phyloP scores from a whole-genome alignment of 2,888 invertebrate species.

The Cylindroiulus punctatus region DNA sequence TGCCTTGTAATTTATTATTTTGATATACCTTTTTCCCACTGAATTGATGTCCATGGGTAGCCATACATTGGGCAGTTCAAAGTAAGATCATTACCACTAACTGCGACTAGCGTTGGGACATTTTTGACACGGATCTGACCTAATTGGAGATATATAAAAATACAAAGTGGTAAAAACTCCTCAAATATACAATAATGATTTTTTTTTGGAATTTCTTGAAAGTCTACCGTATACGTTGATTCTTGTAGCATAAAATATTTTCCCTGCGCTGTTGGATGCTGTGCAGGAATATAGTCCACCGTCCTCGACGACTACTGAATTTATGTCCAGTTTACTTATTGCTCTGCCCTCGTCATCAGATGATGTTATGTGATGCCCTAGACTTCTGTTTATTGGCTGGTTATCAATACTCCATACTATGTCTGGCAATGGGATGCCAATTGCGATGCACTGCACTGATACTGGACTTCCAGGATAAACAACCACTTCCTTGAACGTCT shows the following conservation, averaged over 20 bases:
- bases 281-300: slow-evolving; percentile 60
- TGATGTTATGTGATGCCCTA: not conserved
- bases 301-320: slow-evolving; percentile 57
- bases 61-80: slow-evolving; percentile 51
- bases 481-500: slow-evolving; percentile 48
- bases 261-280: slow-evolving; percentile 60
- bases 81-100: not conserved
- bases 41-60: not conserved
- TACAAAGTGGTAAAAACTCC: not conserved
- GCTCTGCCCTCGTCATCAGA: slow-evolving; percentile 9
- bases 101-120: not conserved
- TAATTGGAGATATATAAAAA: not conserved
- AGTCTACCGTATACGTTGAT: slow-evolving; percentile 61
- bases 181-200: too few species aligned
- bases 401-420: slow-evolving; percentile 54
- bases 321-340: slow-evolving; percentile 45
- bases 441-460: slow-evolving; percentile 45
- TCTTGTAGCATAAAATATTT: slow-evolving; percentile 57
- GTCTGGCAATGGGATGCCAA: slow-evolving; percentile 52
- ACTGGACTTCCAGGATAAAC: slow-evolving; percentile 47
- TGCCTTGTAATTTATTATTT: not conserved
- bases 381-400: not conserved
- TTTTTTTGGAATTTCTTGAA: not conserved
- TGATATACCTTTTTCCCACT: slow-evolving; percentile 46
- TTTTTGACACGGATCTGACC: slow-evolving; percentile 2